Evolutionary conservation across 2,797 vertebrate species (phyloP), one percentile per base, ranked within the genome.

Genomic region (Intellagama lesueurii): DNA sequence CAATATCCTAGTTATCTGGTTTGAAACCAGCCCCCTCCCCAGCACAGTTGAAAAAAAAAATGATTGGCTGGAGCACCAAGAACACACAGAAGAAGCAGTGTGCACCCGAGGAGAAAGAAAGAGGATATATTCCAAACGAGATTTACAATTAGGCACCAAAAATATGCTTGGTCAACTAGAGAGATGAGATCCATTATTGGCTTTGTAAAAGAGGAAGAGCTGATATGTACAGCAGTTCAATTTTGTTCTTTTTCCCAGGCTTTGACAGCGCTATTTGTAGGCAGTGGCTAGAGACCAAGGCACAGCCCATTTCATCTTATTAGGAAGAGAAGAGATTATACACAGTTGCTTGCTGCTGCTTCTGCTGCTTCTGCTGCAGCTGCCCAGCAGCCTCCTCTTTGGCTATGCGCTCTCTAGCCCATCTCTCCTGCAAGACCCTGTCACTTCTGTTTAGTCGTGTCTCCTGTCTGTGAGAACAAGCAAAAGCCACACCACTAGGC

Each of bases 391-490:
- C 30, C 52, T 86, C 84, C 56, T 83, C 64, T 88, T 82, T 86
- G 85, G 84, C 79, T 64, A 66, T 78, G 73, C 28, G 52, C 66
- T 87, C n/a, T 89, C 66, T 82, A 60, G 52, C 83, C 72, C 19
- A 35, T 88, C 79, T 82, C 83, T 89, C 47, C 87, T 89, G 79
- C 73, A 72, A 86, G 83, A 64, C 73, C 73, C 64, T 86, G 90
- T 91, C 90, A 91, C 87, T 89, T 91, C 49, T 64, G 80, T 66
- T 89, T 89, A 91, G 90, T n/a, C 6, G 44, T 78, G 47, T 94
- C 66, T 91, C 66, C 78, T 64, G 44, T 56, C 89, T 79, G 49
- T 49, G 40, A 81, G 70, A 92, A 91, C 60, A 91, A 90, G 9
- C 68, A 44, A 92, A 92, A 93, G 35, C 26, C 69, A 92, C 35